phyloP scores from a whole-genome alignment of 1,140 invertebrate genomes.

The Wiebesia pumilae region DNA sequence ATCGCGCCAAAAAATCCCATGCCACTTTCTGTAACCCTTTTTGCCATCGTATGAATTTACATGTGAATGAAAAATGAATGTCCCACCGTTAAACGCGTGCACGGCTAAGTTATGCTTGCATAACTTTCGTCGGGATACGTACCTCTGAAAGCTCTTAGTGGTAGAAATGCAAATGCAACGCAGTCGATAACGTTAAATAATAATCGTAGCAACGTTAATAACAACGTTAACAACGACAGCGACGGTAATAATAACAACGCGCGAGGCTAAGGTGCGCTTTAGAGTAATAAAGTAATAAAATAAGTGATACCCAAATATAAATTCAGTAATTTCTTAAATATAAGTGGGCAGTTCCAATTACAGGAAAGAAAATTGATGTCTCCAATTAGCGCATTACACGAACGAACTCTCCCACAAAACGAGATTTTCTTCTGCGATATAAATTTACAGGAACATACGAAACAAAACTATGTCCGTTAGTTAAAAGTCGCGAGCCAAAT shows the following conservation, averaged over 20 bases:
- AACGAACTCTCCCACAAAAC: neutral
- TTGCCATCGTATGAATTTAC: conserved; percentile 12
- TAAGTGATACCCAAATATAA: neutral
- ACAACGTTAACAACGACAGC: no score
- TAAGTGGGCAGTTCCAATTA: no score
- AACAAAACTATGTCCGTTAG: neutral
- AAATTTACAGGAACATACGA: neutral
- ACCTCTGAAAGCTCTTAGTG: neutral
- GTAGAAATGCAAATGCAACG: no score
- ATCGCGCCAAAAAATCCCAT: neutral
- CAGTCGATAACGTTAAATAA: neutral
- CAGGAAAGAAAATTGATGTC: neutral
- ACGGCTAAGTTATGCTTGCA: neutral
- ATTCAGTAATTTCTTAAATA: no score
- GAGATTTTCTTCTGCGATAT: neutral
- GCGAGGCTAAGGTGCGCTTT: no score
- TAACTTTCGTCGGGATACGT: neutral
- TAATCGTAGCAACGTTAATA: neutral
- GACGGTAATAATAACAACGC: no score
- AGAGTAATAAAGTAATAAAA: neutral
- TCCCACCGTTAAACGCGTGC: neutral
- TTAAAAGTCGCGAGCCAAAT: neutral
- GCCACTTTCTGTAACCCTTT: conserved; percentile 16
- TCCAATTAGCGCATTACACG: no score
- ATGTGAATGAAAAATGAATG: conserved; percentile 34